A percentile compares a stretch with the other conserved stretches of the same genome.
Evolutionary conservation across 2,797 vertebrate species (phyloP).

Genomic region (Decapterus maruadsi): DNA sequence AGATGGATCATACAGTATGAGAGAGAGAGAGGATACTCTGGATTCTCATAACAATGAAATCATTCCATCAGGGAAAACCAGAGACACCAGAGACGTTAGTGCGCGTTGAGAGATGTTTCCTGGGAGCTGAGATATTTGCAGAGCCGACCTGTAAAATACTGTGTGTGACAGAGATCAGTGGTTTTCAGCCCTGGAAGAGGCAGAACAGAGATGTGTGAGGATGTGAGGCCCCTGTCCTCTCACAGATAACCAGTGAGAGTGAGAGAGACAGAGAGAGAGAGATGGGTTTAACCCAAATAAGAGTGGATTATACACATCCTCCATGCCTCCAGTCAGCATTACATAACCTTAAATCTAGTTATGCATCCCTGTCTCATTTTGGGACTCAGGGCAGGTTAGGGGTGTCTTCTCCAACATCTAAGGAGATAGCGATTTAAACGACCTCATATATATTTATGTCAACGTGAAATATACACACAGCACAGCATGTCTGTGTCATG

Average conservation of each 20-base stretch:
- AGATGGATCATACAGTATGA: slow-evolving; percentile 24
- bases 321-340: slow-evolving; percentile 78
- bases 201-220: slow-evolving; percentile 57
- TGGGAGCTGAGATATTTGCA: slow-evolving; percentile 52
- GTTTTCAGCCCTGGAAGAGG: slow-evolving; percentile 47
- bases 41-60: slow-evolving; percentile 46
- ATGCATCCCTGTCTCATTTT: slow-evolving; percentile 79
- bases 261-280: slow-evolving; percentile 48
- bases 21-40: slow-evolving; percentile 22
- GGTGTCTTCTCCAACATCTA: slow-evolving; percentile 55
- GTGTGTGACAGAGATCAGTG: slow-evolving; percentile 43
- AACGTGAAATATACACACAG: slow-evolving; percentile 28
- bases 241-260: slow-evolving; percentile 46
- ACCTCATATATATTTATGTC: slow-evolving; percentile 31
- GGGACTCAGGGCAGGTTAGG: slow-evolving; percentile 37
- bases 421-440: slow-evolving; percentile 52
- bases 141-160: slow-evolving; percentile 53
- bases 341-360: slow-evolving; percentile 86
- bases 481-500: neutral
- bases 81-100: slow-evolving; percentile 31
- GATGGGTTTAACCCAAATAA: slow-evolving; percentile 84
- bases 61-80: slow-evolving; percentile 30
- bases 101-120: slow-evolving; percentile 29
- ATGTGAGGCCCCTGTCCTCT: slow-evolving; percentile 59
- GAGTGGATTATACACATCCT: slow-evolving; percentile 82